Conservation (phyloP, 2,797 vertebrate genomes). For the Glyptemys insculpta region DNA sequence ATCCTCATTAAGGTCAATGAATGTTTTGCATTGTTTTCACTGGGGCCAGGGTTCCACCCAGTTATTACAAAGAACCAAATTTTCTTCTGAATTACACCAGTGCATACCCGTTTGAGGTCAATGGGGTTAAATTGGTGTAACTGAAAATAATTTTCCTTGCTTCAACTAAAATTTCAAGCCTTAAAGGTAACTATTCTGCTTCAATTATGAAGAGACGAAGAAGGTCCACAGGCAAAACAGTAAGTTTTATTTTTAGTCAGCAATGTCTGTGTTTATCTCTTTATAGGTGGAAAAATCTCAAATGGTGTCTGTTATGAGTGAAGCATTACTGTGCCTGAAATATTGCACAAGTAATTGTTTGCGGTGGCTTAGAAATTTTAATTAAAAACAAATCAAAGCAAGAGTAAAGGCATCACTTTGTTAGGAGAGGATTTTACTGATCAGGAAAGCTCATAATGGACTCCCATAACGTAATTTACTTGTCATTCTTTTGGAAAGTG, state of each 20-base stretch:
- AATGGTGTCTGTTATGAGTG: background rate
- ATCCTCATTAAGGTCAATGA: background rate
- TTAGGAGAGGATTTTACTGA: background rate
- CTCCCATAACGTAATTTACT: background rate
- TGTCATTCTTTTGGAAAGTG: background rate
- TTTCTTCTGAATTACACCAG: background rate
- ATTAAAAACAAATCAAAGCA: background rate
- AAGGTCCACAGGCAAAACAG: background rate
- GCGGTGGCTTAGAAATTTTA: background rate
- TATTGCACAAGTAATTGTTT: background rate
- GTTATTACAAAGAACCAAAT: background rate
- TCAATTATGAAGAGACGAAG: background rate
- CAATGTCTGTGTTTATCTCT: background rate
- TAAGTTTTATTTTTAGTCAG: background rate
- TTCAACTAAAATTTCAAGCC: background rate
- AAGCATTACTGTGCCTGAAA: background rate
- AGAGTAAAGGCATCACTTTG: background rate
- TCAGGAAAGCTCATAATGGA: background rate
- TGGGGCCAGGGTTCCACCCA: background rate
- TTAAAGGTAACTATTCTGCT: background rate
- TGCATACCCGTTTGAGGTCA: background rate
- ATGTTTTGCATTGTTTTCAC: background rate
- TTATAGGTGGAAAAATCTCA: background rate
- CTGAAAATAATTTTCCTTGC: background rate
- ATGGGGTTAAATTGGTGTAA: background rate